Evolutionary conservation across 2,888 invertebrate species (phyloP), one percentile per base, ranked within the genome.

Genomic region (Hydriomena furcata): DNA sequence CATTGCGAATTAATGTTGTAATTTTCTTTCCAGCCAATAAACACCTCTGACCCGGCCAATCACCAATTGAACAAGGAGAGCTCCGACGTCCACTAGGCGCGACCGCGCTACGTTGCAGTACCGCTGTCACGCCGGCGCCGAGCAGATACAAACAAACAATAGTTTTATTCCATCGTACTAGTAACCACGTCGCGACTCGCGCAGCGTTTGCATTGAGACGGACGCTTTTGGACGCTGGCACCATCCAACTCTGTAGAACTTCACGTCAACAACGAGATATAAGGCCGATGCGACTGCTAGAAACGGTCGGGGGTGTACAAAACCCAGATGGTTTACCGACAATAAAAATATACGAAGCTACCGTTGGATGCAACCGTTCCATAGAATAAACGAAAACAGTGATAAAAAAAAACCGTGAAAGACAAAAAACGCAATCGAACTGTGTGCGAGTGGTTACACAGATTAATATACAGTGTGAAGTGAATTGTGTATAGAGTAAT

Each of bases 41-140:
- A 94, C 92, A 94, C 95, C 79, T 93, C 95, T 81, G 95, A 95
- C 91, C 94, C 95, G 88, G 94, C 94, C 82, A 95, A 95, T 91
- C 96, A 95, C 90, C 94, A 94, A 91, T 89, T 94, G 84, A 75
- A 59, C 66, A 95, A 95, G 83, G 95, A 95, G 91, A 94, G 94
- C 82, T 95, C 95, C 76, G 95, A 96, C 92, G 95, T 95, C 87
- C 95, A 95, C 93, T 95, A 89, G 82, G 75, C 71, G 67, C 37
- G 61, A 13, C 11, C 36, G 28, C 46, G 81, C 74, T 78, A 78
- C 81, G 79, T 81, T 79, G 70, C 80, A 80, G 82, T 79, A 80
- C 79, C 78, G 82, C 17, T 27, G 50, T 72, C 68, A 4, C 72
- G 75, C 71, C 73, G 67, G 60, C 68, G 65, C 63, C 68, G 60